Evolutionary conservation across 2,113 vertebrate species (phyloP).

Genomic region (Erinaceus europaeus): DNA sequence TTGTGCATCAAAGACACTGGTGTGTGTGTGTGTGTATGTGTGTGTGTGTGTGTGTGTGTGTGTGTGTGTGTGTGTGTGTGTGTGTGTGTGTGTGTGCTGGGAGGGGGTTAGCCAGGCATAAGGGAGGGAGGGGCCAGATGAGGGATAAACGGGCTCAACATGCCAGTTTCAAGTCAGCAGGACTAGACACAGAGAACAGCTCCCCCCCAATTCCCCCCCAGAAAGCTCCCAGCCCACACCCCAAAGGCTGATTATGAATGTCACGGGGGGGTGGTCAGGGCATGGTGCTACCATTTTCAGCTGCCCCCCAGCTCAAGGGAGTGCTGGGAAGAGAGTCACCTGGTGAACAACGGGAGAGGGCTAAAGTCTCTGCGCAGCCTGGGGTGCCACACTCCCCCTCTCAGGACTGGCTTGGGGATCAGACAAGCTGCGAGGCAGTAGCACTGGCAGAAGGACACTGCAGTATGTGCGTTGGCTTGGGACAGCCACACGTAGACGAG

Average conservation of each 20-base stretch:
- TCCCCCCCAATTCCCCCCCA: too few relatives aligned
- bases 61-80: too few relatives aligned
- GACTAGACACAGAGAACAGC: not conserved
- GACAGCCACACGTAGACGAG: too few relatives aligned
- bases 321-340: not conserved
- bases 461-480: too few relatives aligned
- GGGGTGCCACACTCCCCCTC: not conserved
- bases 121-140: too few relatives aligned
- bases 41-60: too few relatives aligned
- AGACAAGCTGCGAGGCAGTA: not conserved
- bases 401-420: not conserved
- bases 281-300: not conserved
- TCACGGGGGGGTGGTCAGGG: not conserved
- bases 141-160: too few relatives aligned
- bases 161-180: too few relatives aligned
- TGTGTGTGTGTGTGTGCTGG: too few relatives aligned
- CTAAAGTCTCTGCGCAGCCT: not conserved
- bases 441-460: not conserved
- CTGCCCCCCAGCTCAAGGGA: not conserved
- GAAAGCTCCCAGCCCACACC: not conserved
- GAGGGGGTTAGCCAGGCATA: too few relatives aligned
- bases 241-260: not conserved
- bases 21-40: too few relatives aligned
- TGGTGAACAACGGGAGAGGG: not conserved
- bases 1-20: rapidly evolving